These are phyloP conservation scores for Fregata magnificens DNA, from an alignment of 2,113 vertebrate species.

Conservation along the genomic window DNA sequence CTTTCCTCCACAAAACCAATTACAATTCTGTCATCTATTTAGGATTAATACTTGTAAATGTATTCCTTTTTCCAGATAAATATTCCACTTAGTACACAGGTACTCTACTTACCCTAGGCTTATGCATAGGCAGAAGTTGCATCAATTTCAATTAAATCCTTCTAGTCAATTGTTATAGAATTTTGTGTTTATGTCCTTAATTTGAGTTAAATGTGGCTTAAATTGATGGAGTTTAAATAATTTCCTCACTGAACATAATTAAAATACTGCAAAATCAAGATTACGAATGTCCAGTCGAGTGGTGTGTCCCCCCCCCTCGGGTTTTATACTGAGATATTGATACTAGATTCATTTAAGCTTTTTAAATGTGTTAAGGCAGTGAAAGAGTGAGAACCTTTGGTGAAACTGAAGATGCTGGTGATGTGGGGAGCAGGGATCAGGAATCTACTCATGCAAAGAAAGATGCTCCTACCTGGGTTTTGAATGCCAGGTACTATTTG, in stretches of 20 bases:
- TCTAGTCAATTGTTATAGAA: background rate
- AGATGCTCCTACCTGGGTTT: background rate
- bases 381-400: background rate
- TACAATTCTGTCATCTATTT: conserved; percentile 13
- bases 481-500: background rate
- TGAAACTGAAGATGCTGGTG: background rate
- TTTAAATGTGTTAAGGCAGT: background rate
- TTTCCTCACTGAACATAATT: background rate
- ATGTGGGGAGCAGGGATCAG: background rate
- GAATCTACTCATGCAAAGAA: background rate
- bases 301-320: too few relatives aligned
- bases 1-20: conserved; percentile 30
- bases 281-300: background rate
- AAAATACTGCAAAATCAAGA: background rate
- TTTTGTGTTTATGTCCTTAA: background rate
- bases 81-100: background rate
- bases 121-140: background rate
- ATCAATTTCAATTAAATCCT: background rate
- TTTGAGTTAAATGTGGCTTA: background rate
- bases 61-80: background rate
- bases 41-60: background rate
- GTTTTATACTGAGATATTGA: background rate
- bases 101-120: background rate
- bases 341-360: background rate
- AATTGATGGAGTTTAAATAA: background rate